A percentile compares a stretch with the other conserved stretches of the same genome.
Conservation (phyloP, 2,888 invertebrate species). For the Proisotoma minuta region DNA sequence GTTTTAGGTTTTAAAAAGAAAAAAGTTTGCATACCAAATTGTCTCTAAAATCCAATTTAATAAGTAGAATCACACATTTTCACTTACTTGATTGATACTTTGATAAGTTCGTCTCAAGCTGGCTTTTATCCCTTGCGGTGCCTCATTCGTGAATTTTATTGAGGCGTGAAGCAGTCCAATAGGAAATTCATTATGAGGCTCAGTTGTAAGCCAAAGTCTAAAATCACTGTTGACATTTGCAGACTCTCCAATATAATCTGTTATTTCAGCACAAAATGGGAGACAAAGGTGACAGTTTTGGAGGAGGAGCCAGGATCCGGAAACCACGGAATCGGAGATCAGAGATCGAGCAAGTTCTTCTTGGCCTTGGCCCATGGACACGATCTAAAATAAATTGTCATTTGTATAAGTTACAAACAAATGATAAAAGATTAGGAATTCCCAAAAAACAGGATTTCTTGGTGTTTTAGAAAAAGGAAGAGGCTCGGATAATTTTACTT, state of each 20-base stretch:
- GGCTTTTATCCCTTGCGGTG: constrained; percentile 82
- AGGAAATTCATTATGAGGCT: constrained; percentile 79
- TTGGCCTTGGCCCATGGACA: constrained; percentile 98
- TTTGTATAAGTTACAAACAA: too few species aligned
- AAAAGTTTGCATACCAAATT: too few species aligned
- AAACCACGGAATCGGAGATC: constrained; percentile 69
- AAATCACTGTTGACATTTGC: constrained; percentile 93
- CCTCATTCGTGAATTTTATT: constrained; percentile 86
- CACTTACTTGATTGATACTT: constrained; percentile 64
- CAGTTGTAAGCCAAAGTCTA: constrained; percentile 87
- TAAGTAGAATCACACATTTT: too few species aligned
- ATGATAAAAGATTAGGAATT: too few species aligned
- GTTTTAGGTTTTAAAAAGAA: constrained; percentile 3
- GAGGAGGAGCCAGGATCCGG: constrained; percentile 87
- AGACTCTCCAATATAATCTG: constrained; percentile 81
- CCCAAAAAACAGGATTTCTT: too few species aligned
- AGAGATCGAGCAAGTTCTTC: constrained; percentile 78
- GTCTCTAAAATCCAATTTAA: too few species aligned
- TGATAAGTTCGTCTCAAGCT: constrained; percentile 86
- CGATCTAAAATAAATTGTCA: constrained; percentile 52
- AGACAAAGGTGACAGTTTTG: constrained; percentile 95
- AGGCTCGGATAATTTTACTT: too few species aligned
- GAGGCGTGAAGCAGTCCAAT: constrained; percentile 83
- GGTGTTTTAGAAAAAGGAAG: too few species aligned
- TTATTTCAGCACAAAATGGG: constrained; percentile 86